A percentile compares a stretch with the other conserved stretches of the same genome.
These are phyloP conservation scores for Aptenodytes patagonicus DNA, from an alignment of 2,113 vertebrate species.

Conservation along the genomic window DNA sequence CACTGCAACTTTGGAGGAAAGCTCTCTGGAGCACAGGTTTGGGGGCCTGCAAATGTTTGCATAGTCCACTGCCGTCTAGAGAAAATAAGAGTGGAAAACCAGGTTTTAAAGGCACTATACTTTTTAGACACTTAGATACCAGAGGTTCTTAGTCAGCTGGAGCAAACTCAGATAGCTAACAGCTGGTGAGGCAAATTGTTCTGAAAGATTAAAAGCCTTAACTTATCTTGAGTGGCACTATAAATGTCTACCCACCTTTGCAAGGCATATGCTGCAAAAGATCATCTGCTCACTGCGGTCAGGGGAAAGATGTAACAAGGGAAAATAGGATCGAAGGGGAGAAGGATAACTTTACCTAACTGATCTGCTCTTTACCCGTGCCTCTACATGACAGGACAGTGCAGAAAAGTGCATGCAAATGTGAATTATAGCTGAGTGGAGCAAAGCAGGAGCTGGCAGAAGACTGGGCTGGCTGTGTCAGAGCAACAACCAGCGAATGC, in stretches of 20 bases:
- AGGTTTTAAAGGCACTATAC: neutral
- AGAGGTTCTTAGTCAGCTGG: neutral
- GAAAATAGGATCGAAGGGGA: neutral
- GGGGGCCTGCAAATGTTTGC: neutral
- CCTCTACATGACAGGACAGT: neutral
- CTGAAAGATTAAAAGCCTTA: neutral
- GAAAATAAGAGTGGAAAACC: neutral
- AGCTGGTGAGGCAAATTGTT: neutral
- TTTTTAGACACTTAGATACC: neutral
- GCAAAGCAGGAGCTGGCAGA: neutral
- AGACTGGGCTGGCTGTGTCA: neutral
- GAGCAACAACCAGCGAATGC: neutral
- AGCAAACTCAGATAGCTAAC: neutral
- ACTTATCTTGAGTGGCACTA: neutral
- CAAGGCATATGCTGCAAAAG: neutral
- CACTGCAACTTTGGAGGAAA: neutral
- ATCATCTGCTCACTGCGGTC: neutral
- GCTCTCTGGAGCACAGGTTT: neutral
- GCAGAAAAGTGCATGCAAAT: neutral
- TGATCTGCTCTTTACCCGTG: rapidly evolving
- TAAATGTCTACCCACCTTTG: neutral
- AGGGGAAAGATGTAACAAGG: neutral
- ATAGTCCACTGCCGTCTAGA: neutral
- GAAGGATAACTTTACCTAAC: neutral
- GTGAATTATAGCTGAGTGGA: neutral